These are phyloP conservation scores for Caenorhabditis sp. DNA, from an alignment of 2,888 invertebrate species.

Conservation along the genomic window DNA sequence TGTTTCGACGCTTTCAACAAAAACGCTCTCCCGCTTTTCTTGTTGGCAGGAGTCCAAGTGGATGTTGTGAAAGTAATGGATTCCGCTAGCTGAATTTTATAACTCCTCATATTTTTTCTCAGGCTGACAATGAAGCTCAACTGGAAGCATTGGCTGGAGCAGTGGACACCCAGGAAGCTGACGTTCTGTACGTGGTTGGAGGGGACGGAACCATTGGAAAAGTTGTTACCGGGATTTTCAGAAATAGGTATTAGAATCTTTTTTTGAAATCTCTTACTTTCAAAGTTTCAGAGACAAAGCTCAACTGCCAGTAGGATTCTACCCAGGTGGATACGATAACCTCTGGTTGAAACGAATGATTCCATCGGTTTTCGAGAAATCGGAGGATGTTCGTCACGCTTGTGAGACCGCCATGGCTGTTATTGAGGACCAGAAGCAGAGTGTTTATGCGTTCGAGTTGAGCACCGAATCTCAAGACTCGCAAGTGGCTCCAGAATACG, in stretches of 20 bases:
- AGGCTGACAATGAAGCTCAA: slow-evolving; percentile 76
- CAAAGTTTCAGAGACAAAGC: slow-evolving; percentile 61
- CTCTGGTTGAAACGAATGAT: slow-evolving; percentile 68
- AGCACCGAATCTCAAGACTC: slow-evolving; percentile 43
- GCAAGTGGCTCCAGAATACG: slow-evolving; percentile 40
- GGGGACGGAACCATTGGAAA: slow-evolving; percentile 81
- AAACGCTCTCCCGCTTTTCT: slow-evolving; percentile 80
- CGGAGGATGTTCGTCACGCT: slow-evolving; percentile 73
- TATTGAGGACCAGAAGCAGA: slow-evolving; percentile 73
- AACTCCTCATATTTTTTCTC: neutral
- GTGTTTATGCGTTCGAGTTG: slow-evolving; percentile 58
- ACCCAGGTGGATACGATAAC: slow-evolving; percentile 80
- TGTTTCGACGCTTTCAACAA: slow-evolving; percentile 77
- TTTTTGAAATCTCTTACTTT: too few species aligned
- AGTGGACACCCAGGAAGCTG: slow-evolving; percentile 79
- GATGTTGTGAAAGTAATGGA: slow-evolving; percentile 63
- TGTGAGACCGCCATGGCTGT: slow-evolving; percentile 82
- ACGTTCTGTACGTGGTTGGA: slow-evolving; percentile 81
- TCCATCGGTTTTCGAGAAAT: slow-evolving; percentile 71
- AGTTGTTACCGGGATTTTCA: slow-evolving; percentile 77
- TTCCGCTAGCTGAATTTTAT: neutral
- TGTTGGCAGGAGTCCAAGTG: slow-evolving; percentile 82
- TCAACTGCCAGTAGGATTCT: slow-evolving; percentile 77
- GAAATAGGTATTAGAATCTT: slow-evolving; percentile 57
- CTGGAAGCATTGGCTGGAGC: slow-evolving; percentile 76